Conservation (phyloP, 1,140 invertebrate genomes). For the Leptopilina boulardi region DNA sequence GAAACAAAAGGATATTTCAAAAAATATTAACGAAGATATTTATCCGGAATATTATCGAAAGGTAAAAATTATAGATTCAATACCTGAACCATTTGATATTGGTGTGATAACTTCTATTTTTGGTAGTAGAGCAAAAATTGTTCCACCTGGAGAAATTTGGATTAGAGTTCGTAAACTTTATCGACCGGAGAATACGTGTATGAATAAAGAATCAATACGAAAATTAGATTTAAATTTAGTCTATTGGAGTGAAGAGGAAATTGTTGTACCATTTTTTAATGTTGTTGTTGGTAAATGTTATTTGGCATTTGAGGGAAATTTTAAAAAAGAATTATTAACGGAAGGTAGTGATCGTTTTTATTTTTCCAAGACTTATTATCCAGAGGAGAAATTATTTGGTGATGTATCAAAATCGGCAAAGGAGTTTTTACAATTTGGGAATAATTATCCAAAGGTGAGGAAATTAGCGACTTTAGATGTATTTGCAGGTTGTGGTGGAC, state of each 20-base stretch:
- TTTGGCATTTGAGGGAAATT: conserved; percentile 78
- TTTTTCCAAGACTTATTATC: conserved; percentile 84
- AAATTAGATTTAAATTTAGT: conserved; percentile 85
- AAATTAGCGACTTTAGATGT: conserved; percentile 85
- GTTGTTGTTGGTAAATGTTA: conserved; percentile 82
- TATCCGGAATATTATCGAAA: conserved; percentile 90
- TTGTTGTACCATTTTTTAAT: no score
- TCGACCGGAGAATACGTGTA: conserved; percentile 86
- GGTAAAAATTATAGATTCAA: conserved; percentile 82
- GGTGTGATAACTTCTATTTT: conserved; percentile 81
- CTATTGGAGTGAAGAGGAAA: conserved; percentile 86
- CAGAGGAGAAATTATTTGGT: conserved; percentile 77
- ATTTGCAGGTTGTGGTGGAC: conserved; percentile 91
- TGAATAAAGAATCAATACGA: conserved; percentile 74
- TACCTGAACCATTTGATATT: conserved; percentile 86
- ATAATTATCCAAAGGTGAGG: conserved; percentile 63
- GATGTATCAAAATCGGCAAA: conserved; percentile 81
- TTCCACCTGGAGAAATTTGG: conserved; percentile 79
- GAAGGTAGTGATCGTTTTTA: conserved; percentile 85
- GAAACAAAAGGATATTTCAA: conserved; percentile 45
- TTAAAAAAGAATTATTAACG: conserved; percentile 79
- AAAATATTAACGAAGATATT: conserved; percentile 81
- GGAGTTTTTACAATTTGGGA: conserved; percentile 70
- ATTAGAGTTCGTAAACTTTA: conserved; percentile 85
- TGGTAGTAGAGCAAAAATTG: conserved; percentile 73